Conservation (phyloP, 2,888 invertebrate genomes). For the Oscheius onirici region DNA sequence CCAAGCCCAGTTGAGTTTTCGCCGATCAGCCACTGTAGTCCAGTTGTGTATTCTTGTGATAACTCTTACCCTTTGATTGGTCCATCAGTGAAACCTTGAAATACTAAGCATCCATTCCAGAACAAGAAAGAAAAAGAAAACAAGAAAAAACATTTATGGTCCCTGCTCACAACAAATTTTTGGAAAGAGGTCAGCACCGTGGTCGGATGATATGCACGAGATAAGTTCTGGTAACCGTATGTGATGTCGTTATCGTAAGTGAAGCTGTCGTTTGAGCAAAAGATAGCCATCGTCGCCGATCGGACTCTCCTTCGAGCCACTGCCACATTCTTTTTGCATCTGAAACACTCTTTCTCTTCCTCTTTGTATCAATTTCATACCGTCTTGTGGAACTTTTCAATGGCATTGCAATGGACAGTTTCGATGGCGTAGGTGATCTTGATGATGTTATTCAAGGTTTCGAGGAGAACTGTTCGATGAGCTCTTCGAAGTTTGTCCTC, state of each 20-base stretch:
- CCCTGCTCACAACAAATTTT: too few relatives aligned
- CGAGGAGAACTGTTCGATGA: slow-evolving; percentile 42
- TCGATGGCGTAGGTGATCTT: slow-evolving; percentile 28
- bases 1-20: too few relatives aligned
- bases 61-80: too few relatives aligned
- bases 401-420: slow-evolving; percentile 30
- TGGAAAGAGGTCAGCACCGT: slow-evolving; percentile 24
- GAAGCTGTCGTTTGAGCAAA: slow-evolving; percentile 28
- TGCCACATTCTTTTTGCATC: slow-evolving; percentile 20
- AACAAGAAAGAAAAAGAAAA: too few relatives aligned
- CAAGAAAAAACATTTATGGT: too few relatives aligned
- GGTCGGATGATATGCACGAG: slow-evolving; percentile 4
- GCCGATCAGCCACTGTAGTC: too few relatives aligned
- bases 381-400: slow-evolving; percentile 28
- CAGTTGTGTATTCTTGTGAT: too few relatives aligned
- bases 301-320: slow-evolving; percentile 31
- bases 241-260: slow-evolving; percentile 10
- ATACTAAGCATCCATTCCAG: too few relatives aligned
- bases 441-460: slow-evolving; percentile 36
- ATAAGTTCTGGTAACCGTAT: slow-evolving; percentile 13
- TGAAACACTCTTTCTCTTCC: not conserved
- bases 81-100: too few relatives aligned
- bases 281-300: slow-evolving; percentile 34
- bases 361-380: not conserved
- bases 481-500: slow-evolving; percentile 33